Evolutionary conservation across 2,113 vertebrate species (phyloP).

Genomic region (Bubo bubo): DNA sequence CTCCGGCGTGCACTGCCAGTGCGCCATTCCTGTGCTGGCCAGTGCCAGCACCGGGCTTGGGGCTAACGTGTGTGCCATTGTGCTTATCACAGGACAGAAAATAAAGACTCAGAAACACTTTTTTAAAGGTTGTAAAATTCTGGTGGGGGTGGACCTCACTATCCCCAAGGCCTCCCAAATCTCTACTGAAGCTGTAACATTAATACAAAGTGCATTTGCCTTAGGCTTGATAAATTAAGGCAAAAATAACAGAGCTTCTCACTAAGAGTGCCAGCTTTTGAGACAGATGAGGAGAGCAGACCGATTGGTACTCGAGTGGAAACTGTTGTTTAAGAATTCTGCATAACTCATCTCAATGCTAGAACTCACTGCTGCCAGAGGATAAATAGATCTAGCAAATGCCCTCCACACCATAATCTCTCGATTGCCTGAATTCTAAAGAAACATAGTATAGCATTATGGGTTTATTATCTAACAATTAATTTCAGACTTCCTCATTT

Average conservation of each 20-base stretch:
- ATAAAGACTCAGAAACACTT: not conserved
- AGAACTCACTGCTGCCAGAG: not conserved
- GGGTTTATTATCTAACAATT: not conserved
- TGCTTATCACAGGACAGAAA: not conserved
- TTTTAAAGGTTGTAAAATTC: not conserved
- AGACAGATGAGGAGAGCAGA: not conserved
- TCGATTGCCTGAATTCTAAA: not conserved
- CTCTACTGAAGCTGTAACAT: not conserved
- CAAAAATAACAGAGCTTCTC: not conserved
- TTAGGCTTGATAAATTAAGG: not conserved
- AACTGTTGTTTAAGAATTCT: not conserved
- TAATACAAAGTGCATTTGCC: not conserved
- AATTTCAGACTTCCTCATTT: not conserved
- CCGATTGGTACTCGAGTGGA: not conserved
- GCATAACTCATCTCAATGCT: not conserved
- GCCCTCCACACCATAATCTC: not conserved
- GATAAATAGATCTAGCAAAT: not conserved
- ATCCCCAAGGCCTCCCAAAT: not conserved
- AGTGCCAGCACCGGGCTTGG: not conserved
- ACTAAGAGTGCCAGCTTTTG: not conserved
- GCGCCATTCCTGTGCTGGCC: too few relatives aligned
- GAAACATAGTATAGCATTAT: not conserved
- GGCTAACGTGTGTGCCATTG: rapidly evolving
- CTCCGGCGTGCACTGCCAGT: not conserved
- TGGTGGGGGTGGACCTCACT: not conserved